Evolutionary conservation across 1,140 invertebrate species (phyloP).

Genomic region (Oryzaephilus surinamensis): DNA sequence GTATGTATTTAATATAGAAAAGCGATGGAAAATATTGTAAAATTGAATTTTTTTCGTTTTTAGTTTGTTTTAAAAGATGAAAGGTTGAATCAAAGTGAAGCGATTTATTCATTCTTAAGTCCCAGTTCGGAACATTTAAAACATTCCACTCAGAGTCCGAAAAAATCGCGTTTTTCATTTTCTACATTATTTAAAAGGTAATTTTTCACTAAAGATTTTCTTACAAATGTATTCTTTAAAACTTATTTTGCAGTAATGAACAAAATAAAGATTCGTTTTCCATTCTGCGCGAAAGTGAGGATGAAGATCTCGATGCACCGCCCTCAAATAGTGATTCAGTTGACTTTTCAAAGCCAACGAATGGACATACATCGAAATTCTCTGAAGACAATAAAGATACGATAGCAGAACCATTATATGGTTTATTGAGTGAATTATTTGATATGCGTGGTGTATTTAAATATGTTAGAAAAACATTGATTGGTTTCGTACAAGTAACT

Average conservation of each 20-base stretch:
- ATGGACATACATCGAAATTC: constrained; percentile 28
- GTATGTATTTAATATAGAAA: constrained; percentile 45
- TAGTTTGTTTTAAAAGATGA: constrained; percentile 80
- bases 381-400: constrained; percentile 61
- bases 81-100: constrained; percentile 75
- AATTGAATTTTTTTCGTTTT: constrained; percentile 3
- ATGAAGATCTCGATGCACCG: constrained; percentile 58
- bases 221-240: too few species aligned
- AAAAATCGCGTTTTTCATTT: constrained; percentile 75
- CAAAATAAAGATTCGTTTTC: constrained; percentile 33
- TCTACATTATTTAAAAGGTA: constrained; percentile 78
- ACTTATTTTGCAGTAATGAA: constrained; percentile 29
- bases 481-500: constrained; percentile 85
- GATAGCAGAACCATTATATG: constrained; percentile 80
- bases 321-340: constrained; percentile 39
- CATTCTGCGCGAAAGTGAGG: constrained; percentile 45
- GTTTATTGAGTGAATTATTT: constrained; percentile 77
- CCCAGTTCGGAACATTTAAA: constrained; percentile 81
- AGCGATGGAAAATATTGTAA: neutral
- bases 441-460: constrained; percentile 80
- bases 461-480: constrained; percentile 75
- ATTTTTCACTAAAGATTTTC: constrained; percentile 10
- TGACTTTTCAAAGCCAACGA: constrained; percentile 35
- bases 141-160: constrained; percentile 59
- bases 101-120: constrained; percentile 78